These are phyloP conservation scores for Neoscelio sp. DNA, from an alignment of 2,888 invertebrate species.

Conservation along the genomic window DNA sequence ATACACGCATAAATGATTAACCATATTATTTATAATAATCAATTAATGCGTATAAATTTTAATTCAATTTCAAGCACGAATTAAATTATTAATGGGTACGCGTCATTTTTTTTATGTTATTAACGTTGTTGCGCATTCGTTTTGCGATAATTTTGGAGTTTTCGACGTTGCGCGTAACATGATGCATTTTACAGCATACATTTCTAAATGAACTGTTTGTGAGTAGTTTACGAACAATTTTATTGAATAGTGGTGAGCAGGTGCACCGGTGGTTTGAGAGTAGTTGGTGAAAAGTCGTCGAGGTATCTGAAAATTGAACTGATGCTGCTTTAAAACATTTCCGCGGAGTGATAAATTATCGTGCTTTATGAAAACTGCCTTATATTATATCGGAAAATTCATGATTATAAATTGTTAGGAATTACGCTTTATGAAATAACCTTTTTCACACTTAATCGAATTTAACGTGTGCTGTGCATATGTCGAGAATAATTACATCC, in stretches of 20 bases:
- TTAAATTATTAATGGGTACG: too few species aligned
- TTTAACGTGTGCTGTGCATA: constrained; percentile 1
- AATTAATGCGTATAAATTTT: too few species aligned
- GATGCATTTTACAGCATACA: background rate
- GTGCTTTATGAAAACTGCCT: constrained; percentile 24
- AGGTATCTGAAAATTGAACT: constrained; percentile 57
- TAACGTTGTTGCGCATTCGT: background rate
- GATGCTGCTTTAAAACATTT: constrained; percentile 37
- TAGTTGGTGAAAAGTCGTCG: constrained; percentile 51
- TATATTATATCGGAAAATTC: constrained; percentile 28
- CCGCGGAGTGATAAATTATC: constrained; percentile 42
- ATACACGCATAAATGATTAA: too few species aligned
- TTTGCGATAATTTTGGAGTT: constrained; percentile 1
- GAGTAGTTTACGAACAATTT: constrained; percentile 57
- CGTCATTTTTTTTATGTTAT: background rate
- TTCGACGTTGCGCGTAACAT: background rate
- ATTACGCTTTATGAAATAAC: background rate
- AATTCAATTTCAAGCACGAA: too few species aligned
- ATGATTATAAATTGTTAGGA: constrained; percentile 13
- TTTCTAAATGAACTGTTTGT: constrained; percentile 41
- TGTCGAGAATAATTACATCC: constrained; percentile 9
- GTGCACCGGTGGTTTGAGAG: constrained; percentile 47
- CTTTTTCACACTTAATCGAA: background rate
- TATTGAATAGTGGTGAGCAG: constrained; percentile 59
- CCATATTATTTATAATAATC: too few species aligned